phyloP scores from a whole-genome alignment of 30 jellyfish, hydroid and myxozoan species.

The Mastigias papua region DNA sequence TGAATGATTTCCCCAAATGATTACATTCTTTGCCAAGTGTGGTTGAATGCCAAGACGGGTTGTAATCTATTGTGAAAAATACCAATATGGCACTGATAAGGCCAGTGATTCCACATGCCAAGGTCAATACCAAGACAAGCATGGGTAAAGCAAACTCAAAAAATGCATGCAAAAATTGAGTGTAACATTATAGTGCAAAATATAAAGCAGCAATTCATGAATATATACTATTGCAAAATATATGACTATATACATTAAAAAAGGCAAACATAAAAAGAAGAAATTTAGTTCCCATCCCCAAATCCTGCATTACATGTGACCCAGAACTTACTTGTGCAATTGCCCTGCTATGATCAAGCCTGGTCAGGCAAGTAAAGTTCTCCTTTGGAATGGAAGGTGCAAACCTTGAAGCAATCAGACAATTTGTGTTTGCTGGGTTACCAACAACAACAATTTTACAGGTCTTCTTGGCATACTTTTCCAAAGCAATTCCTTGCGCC shows the following conservation, averaged over 20 bases:
- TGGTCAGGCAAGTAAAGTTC: slow-evolving; percentile 95
- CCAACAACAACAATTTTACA: slow-evolving; percentile 99
- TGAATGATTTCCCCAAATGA: slow-evolving; percentile 99
- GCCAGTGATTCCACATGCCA: too few species aligned
- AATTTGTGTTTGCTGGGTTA: slow-evolving; percentile 99
- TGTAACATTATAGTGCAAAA: too few species aligned
- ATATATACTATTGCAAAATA: too few species aligned
- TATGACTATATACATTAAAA: too few species aligned
- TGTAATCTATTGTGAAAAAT: slow-evolving; percentile 61
- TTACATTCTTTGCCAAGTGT: slow-evolving; percentile 82
- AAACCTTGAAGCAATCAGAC: slow-evolving; percentile 89
- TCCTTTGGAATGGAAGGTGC: slow-evolving; percentile 98
- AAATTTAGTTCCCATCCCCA: too few species aligned
- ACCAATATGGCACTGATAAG: not conserved
- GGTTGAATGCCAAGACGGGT: slow-evolving; percentile 84
- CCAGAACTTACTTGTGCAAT: slow-evolving; percentile 89
- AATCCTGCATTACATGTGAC: too few species aligned
- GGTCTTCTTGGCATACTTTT: slow-evolving; percentile 92
- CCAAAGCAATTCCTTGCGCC: slow-evolving; percentile 94
- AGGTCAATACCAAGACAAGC: too few species aligned
- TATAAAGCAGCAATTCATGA: too few species aligned
- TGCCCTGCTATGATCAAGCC: slow-evolving; percentile 98
- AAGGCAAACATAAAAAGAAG: too few species aligned
- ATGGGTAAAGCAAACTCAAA: too few species aligned
- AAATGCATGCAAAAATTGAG: too few species aligned